Percentiles rank a stretch among this genome's conserved stretches.
Evolutionary conservation across 2,113 vertebrate genomes (phyloP).

Genomic region (Pongo abelii): DNA sequence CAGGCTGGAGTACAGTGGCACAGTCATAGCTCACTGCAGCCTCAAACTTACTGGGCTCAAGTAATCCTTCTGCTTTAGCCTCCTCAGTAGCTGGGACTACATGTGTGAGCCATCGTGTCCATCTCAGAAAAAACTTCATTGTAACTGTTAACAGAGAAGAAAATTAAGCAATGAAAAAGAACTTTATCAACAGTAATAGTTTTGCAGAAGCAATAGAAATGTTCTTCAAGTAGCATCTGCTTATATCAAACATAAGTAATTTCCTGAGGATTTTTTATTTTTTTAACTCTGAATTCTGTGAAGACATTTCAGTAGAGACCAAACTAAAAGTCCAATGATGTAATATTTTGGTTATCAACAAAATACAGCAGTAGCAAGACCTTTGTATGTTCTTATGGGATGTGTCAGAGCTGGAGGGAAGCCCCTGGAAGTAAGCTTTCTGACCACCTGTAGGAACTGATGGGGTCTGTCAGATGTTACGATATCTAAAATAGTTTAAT

Average conservation of each 20-base stretch:
- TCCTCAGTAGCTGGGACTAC: background rate
- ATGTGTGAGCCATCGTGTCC: background rate
- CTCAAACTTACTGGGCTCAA: background rate
- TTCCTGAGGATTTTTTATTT: background rate
- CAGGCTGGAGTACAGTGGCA: background rate
- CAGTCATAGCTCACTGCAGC: background rate
- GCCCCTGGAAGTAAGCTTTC: no score
- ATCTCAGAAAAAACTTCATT: background rate
- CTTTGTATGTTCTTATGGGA: no score
- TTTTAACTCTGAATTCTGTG: background rate
- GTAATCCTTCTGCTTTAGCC: background rate
- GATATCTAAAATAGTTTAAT: accelerated
- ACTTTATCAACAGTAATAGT: background rate
- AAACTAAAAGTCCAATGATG: accelerated
- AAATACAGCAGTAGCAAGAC: accelerated
- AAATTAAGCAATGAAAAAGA: background rate
- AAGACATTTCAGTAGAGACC: background rate
- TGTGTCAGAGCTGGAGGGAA: background rate
- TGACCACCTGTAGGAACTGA: background rate
- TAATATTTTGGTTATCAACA: accelerated
- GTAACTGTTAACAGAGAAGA: background rate
- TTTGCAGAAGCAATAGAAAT: background rate
- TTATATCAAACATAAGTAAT: accelerated
- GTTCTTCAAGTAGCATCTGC: background rate
- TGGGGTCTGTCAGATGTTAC: background rate